These are phyloP conservation scores for Pantala flavescens DNA, from an alignment of 1,140 invertebrate genomes.

Conservation along the genomic window DNA sequence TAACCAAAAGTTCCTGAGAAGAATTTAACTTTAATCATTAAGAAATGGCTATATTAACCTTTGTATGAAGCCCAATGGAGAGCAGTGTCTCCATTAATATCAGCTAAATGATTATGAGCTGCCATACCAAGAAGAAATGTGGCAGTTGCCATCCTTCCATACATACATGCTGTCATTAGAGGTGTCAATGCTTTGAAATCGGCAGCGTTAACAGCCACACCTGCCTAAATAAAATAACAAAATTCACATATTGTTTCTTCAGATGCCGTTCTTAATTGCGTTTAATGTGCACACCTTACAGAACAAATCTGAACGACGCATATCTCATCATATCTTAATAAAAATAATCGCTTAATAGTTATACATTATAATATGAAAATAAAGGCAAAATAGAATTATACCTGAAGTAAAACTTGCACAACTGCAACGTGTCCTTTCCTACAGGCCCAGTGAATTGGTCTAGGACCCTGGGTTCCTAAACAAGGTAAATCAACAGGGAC, in stretches of 20 bases:
- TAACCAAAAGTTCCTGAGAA: constrained; percentile 12
- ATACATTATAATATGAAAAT: too few species aligned
- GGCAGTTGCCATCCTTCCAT: constrained; percentile 77
- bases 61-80: constrained; percentile 91
- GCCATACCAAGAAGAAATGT: constrained; percentile 81
- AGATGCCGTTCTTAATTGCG: too few species aligned
- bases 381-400: too few species aligned
- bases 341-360: too few species aligned
- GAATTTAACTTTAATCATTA: constrained; percentile 13
- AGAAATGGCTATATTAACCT: constrained; percentile 31
- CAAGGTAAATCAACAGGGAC: constrained; percentile 77
- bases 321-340: too few species aligned
- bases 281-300: too few species aligned
- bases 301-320: too few species aligned
- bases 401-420: constrained; percentile 68
- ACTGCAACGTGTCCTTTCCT: constrained; percentile 73
- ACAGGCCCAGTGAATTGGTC: constrained; percentile 88
- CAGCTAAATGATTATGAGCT: constrained; percentile 68
- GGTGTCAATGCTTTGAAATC: constrained; percentile 87
- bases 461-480: constrained; percentile 73
- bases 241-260: neutral
- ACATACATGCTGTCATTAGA: constrained; percentile 85
- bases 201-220: constrained; percentile 77
- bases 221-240: constrained; percentile 39
- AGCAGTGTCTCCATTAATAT: constrained; percentile 86